phyloP scores from a whole-genome alignment of 2,113 vertebrate species.

The Sclerurus mexicanus region DNA sequence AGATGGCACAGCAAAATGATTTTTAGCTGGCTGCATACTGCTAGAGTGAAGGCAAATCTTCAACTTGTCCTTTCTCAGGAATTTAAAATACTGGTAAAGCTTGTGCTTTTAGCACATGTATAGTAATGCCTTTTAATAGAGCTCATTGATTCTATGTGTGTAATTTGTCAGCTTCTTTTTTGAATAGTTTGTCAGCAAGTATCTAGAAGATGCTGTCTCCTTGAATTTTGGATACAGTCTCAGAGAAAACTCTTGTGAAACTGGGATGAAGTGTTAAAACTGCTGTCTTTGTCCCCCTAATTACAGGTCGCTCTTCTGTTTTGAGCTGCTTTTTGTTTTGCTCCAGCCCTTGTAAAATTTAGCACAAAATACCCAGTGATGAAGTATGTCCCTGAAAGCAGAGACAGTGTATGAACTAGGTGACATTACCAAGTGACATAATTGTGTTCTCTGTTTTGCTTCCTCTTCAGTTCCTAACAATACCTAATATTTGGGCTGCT shows the following conservation, averaged over 20 bases:
- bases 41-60: neutral
- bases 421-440: neutral
- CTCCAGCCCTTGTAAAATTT: neutral
- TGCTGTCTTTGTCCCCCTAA: neutral
- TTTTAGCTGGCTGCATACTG: neutral
- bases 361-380: neutral
- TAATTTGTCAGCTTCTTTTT: neutral
- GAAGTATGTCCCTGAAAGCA: neutral
- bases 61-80: neutral
- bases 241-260: neutral
- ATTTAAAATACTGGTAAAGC: neutral
- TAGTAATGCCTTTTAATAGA: neutral
- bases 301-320: neutral
- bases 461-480: conserved; percentile 6
- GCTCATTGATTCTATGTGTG: neutral
- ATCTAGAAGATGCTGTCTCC: rapidly evolving
- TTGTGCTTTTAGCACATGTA: neutral
- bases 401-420: neutral
- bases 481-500: conserved; percentile 4
- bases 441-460: neutral
- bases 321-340: neutral
- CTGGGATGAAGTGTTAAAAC: neutral
- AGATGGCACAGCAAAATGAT: neutral
- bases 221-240: neutral
- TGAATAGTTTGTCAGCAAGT: neutral